Base-by-base conservation (phyloP, 2,113 vertebrate genomes). In the Cisticola juncidis region DNA sequence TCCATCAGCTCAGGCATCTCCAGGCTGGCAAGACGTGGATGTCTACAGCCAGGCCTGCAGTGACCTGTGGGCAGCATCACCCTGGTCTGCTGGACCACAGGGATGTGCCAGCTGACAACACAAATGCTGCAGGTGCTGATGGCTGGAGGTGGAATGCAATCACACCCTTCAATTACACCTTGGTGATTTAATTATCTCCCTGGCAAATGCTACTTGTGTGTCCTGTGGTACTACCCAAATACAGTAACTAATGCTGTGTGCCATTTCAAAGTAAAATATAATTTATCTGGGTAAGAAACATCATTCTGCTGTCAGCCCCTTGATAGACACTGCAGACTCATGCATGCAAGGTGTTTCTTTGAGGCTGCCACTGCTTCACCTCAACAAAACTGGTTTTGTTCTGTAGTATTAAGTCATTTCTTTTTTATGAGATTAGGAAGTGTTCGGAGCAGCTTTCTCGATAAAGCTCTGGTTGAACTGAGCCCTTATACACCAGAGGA, bases 91-190 rank as follows among this genome's bases (percentile, higher is more conserved):
- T 54, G 65, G 57, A 85, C 87, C 25, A 11, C 42, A 47, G 70
- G 51, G 71, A 54, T n/a, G 45, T 40, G 35, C 42, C 79, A 51
- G 38, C 64, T 51, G 69, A 84, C 76, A 84, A 50, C 47, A 81
- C 40, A 91, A 83, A 78, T 7, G 3, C 74, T 92, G 69, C 9
- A 29, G 83, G 84, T 94, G 92, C 90, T 78, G 95, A 94, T 92
- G 82, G 81, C 68, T 92, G 93, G 42, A 76, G 84, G 88, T 81
- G 85, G 90, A 96, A 90, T 81, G 92, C 88, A 96, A 96, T 94
- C 97, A 96, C 97, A 97, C 62, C 81, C 85, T 97, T 92, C 97
- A 96, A 96, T 96, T 97, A 97, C 45, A 95, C 88, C 77, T 96
- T 64, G 18, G 86, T 71, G 91, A 94, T 97, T 98, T 97, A 97